Conservation (phyloP, 1,140 invertebrate genomes). For the Procambarus clarkii region DNA sequence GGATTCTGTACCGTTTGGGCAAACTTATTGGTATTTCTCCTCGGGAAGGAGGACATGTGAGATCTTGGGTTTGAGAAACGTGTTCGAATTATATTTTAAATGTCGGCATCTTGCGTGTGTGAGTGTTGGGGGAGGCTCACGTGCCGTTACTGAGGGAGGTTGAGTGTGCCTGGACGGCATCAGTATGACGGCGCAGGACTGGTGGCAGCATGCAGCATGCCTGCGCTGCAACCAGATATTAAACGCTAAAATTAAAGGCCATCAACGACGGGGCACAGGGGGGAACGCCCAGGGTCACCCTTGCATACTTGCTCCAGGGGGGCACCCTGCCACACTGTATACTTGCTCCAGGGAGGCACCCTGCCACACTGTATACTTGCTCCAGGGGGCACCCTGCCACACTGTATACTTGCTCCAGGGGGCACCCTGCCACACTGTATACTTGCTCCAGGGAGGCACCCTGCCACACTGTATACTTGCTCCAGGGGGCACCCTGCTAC, state of each 20-base stretch:
- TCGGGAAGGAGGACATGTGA: neutral
- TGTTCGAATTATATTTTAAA: constrained; percentile 25
- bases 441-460: too few species aligned
- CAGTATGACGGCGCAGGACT: too few species aligned
- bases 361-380: too few species aligned
- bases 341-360: neutral
- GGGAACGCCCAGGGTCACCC: neutral
- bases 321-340: neutral
- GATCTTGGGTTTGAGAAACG: constrained; percentile 20
- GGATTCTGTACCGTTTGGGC: too few species aligned
- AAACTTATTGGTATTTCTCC: neutral
- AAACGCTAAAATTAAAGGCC: constrained; percentile 38
- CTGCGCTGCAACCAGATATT: neutral
- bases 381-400: neutral
- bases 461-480: neutral
- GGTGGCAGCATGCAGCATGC: neutral
- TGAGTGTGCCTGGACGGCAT: neutral
- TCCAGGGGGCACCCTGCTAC: neutral
- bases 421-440: too few species aligned
- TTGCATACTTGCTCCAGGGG: neutral
- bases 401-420: neutral
- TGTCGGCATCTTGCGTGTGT: too few species aligned
- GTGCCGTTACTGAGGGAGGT: neutral
- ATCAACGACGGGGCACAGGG: constrained; percentile 1
- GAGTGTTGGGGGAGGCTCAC: neutral